phyloP scores from a whole-genome alignment of 2,888 invertebrate genomes.

The Stratiomys singularior region DNA sequence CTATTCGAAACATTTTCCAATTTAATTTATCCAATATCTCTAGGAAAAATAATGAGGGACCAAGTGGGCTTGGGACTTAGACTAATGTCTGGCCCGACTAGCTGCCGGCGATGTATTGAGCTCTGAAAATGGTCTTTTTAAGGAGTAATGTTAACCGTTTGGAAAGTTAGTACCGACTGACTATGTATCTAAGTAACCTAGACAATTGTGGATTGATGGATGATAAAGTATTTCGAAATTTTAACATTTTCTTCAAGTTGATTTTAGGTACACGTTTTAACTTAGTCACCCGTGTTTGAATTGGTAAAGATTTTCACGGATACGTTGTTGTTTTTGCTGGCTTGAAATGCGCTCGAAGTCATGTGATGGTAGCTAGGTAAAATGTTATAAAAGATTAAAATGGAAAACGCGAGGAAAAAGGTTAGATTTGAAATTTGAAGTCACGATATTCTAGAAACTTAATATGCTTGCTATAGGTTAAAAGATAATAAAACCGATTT shows the following conservation, averaged over 20 bases:
- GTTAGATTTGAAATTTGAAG: conserved; percentile 6
- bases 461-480: not conserved
- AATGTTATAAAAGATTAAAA: conserved; percentile 9
- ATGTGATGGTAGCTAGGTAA: not conserved
- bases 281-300: not conserved
- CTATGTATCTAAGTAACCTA: not conserved
- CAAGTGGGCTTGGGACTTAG: no score
- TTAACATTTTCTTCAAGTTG: not conserved
- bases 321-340: conserved; percentile 5
- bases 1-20: no score
- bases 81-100: not conserved
- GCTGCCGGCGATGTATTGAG: not conserved
- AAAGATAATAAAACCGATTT: not conserved
- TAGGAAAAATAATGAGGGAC: no score
- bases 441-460: conserved; percentile 18
- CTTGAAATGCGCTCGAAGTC: not conserved
- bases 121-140: not conserved
- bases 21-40: no score
- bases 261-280: not conserved
- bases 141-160: not conserved
- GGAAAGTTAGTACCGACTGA: not conserved
- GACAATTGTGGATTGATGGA: conserved; percentile 4
- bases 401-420: conserved; percentile 3
- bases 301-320: conserved; percentile 2
- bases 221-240: not conserved